phyloP scores from a whole-genome alignment of 2,113 vertebrate species.

The Arizona elegans region DNA sequence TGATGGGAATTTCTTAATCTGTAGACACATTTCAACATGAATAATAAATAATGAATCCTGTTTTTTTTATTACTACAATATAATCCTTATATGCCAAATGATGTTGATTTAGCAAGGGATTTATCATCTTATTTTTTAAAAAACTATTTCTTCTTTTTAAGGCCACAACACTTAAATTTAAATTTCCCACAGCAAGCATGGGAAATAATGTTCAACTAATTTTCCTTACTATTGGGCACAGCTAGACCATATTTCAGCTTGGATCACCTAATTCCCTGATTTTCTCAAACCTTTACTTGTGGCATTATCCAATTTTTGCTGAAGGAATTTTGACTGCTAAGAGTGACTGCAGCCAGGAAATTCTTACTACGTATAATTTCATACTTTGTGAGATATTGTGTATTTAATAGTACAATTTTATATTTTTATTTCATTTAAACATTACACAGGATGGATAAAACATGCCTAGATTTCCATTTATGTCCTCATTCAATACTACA shows the following conservation, averaged over 20 bases:
- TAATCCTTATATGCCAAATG: background rate
- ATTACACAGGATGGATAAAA: background rate
- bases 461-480: background rate
- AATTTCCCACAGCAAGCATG: background rate
- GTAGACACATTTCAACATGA: background rate
- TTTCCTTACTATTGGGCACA: background rate
- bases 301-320: background rate
- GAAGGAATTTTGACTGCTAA: background rate
- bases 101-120: background rate
- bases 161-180: background rate
- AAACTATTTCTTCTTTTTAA: background rate
- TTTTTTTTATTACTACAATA: background rate
- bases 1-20: background rate
- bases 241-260: background rate
- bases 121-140: background rate
- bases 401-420: background rate
- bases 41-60: background rate
- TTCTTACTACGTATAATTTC: background rate
- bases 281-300: background rate
- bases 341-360: background rate
- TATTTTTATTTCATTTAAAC: background rate
- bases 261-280: background rate
- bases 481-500: background rate
- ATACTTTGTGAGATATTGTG: background rate
- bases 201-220: background rate